A percentile compares a stretch with the other conserved stretches of the same genome.
Conservation (phyloP, 2,113 vertebrate species). For the Lampris incognitus region DNA sequence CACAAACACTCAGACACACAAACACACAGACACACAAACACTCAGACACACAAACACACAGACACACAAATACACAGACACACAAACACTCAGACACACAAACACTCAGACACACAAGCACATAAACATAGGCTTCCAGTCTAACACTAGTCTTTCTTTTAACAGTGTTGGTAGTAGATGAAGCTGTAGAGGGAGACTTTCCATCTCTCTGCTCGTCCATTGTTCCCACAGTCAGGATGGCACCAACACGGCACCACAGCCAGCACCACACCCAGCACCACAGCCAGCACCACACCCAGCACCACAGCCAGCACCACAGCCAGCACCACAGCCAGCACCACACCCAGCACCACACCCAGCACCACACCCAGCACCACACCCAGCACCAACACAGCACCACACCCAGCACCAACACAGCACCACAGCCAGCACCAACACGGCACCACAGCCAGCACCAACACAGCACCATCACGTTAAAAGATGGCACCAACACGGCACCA, state of each 20-base stretch:
- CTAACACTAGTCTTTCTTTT: conserved; percentile 44
- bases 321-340: too few relatives aligned
- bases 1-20: background rate
- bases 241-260: background rate
- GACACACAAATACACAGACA: background rate
- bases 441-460: too few relatives aligned
- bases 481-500: too few relatives aligned
- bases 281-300: too few relatives aligned
- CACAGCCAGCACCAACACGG: too few relatives aligned
- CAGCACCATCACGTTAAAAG: too few relatives aligned
- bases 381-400: too few relatives aligned
- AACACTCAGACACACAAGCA: background rate
- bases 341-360: too few relatives aligned
- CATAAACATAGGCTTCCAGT: conserved; percentile 2
- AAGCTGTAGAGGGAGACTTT: conserved; percentile 15
- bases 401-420: too few relatives aligned
- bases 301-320: too few relatives aligned
- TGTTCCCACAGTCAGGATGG: background rate
- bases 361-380: too few relatives aligned
- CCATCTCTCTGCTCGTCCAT: background rate
- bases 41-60: background rate
- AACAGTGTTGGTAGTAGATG: conserved; percentile 13
- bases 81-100: background rate
- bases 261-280: too few relatives aligned
- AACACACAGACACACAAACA: background rate